These are phyloP conservation scores for Drosophila carrolli DNA, from an alignment of 1,140 invertebrate species.

Conservation along the genomic window DNA sequence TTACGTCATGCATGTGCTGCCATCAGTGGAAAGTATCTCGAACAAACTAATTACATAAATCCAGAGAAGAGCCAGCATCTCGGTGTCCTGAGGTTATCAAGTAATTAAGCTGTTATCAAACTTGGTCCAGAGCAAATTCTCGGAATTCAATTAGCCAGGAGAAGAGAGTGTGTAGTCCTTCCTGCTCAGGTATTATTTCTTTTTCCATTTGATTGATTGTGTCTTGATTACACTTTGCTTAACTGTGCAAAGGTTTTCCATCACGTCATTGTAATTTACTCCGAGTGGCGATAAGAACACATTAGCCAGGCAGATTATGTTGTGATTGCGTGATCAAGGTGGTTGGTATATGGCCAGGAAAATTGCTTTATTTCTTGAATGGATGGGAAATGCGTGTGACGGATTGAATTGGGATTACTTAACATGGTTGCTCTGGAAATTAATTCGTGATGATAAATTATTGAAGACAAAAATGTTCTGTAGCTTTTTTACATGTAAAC, in stretches of 20 bases:
- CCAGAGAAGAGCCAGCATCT: slow-evolving; percentile 21
- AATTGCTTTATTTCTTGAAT: slow-evolving; percentile 15
- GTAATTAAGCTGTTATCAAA: slow-evolving; percentile 51
- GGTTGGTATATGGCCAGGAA: slow-evolving; percentile 13
- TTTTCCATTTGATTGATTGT: slow-evolving; percentile 41
- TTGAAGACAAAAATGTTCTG: too few species aligned
- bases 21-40: slow-evolving; percentile 27
- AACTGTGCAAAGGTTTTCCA: slow-evolving; percentile 20
- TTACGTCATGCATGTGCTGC: slow-evolving; percentile 29
- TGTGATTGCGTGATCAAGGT: slow-evolving; percentile 38
- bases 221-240: slow-evolving; percentile 44
- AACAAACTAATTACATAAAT: slow-evolving; percentile 44
- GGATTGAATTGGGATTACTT: slow-evolving; percentile 7
- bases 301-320: slow-evolving; percentile 34
- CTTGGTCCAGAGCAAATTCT: slow-evolving; percentile 13
- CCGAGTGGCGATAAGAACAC: slow-evolving; percentile 28
- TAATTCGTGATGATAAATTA: background rate
- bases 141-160: slow-evolving; percentile 33
- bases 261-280: slow-evolving; percentile 28
- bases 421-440: background rate
- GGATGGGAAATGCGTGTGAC: background rate
- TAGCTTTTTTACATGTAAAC: too few species aligned
- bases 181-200: slow-evolving; percentile 15
- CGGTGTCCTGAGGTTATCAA: slow-evolving; percentile 38
- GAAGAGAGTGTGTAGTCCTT: background rate